A percentile compares a stretch with the other conserved stretches of the same genome.
These are phyloP conservation scores for Anoplius nigerrimus DNA, from an alignment of 2,888 invertebrate genomes.

Conservation along the genomic window DNA sequence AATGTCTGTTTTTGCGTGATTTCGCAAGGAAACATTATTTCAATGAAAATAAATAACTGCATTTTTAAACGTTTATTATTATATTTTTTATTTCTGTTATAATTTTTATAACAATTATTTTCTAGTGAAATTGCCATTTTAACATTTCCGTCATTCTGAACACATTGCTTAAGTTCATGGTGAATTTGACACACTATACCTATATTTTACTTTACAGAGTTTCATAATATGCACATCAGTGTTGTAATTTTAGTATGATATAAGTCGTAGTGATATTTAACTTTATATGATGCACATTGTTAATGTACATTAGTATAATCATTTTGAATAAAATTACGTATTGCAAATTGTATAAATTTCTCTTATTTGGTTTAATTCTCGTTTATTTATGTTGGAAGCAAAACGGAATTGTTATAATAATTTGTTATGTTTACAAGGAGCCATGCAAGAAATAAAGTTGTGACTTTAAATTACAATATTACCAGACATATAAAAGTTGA, in stretches of 20 bases:
- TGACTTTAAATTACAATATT: too few species aligned
- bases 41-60: too few species aligned
- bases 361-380: slow-evolving; percentile 21
- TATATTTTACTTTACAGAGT: slow-evolving; percentile 1
- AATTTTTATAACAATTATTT: too few species aligned
- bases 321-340: slow-evolving; percentile 41
- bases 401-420: background rate
- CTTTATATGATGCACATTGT: slow-evolving; percentile 35
- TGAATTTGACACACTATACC: background rate
- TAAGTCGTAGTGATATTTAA: slow-evolving; percentile 25
- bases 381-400: slow-evolving; percentile 4
- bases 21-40: too few species aligned
- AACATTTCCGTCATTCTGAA: slow-evolving; percentile 7
- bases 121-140: too few species aligned
- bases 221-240: slow-evolving; percentile 25
- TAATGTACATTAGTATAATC: slow-evolving; percentile 41
- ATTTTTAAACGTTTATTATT: too few species aligned
- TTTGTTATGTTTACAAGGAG: background rate
- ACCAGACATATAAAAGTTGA: too few species aligned
- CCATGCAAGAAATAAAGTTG: too few species aligned
- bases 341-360: slow-evolving; percentile 26
- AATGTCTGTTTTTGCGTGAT: too few species aligned
- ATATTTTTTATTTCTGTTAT: too few species aligned
- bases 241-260: slow-evolving; percentile 25
- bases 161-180: background rate